Base-by-base conservation (phyloP, 2,888 invertebrate species). In the Miltochrista miniata region DNA sequence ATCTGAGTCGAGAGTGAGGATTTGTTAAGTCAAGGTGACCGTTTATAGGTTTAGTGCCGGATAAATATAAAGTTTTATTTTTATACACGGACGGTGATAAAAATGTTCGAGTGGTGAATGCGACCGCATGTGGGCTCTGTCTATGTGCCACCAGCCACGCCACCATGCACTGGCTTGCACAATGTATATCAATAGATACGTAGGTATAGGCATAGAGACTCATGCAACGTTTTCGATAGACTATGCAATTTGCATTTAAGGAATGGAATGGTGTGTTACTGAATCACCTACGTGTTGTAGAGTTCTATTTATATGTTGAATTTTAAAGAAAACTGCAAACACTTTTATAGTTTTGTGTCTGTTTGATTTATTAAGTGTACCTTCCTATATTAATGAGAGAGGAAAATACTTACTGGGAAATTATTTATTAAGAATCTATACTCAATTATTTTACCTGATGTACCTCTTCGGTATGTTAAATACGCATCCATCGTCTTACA, bases 61-160 rank as follows among this genome's bases (percentile, higher is more conserved):
- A 60, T 63, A 61, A 62, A 70, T 69, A 64, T 59, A 56, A 64
- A 51, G 56, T 72, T 74, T 68, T 66, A 71, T 74, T 73, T 68
- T 64, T 67, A 66, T 40, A 60, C 61, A 24, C 56, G 61, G 60
- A 47, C 56, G 52, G 65, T 54, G 71, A 68, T 76, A 76, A 74
- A 75, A 74, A 60, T 65, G 52, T 50, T 56, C 57, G 56, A 68
- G 69, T 65, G 59, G 69, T 71, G 68, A 67, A 73, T 56, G 61
- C 65, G 61, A 76, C 70, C 70, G 61, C 72, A 85, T 86, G 84
- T 64, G 85, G 85, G 85, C 74, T 70, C 74, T 85, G 84, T 85
- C 86, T 68, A 62, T 73, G 66, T 66, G 18, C 18, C 18, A 67
- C 71, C 65, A 78, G 77, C 59, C 69, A 66, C 61, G 18, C 18